phyloP scores from a whole-genome alignment of 2,113 vertebrate species.

The Pedionomus torquatus region DNA sequence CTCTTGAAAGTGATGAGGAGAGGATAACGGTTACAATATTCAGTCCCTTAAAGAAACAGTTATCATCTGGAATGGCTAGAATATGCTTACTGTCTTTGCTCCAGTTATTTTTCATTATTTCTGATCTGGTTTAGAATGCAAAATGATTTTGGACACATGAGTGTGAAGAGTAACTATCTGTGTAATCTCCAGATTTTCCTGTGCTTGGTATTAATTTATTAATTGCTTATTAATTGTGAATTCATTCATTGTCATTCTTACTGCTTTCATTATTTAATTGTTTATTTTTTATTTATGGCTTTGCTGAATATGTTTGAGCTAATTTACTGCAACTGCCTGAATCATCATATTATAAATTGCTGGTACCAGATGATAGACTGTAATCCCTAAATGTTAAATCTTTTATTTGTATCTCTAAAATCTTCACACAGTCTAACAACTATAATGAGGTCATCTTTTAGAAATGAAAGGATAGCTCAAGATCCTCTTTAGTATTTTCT shows the following conservation, averaged over 20 bases:
- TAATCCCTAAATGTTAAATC: neutral
- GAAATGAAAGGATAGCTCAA: neutral
- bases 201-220: neutral
- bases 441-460: neutral
- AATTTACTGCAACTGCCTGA: neutral
- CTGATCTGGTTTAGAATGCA: neutral
- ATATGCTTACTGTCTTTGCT: neutral
- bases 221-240: neutral
- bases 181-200: neutral
- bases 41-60: neutral
- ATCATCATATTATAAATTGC: neutral
- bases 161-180: neutral
- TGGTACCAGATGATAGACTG: neutral
- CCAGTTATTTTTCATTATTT: neutral
- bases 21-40: neutral
- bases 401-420: neutral
- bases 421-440: neutral
- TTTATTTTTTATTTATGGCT: neutral
- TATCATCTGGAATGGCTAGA: neutral
- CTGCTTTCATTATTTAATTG: neutral
- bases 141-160: neutral
- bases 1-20: neutral
- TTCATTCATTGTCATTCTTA: neutral
- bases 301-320: neutral
- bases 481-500: neutral